Evolutionary conservation across 2,797 vertebrate genomes (phyloP).

Genomic region (Stomatorhinus walkeri): DNA sequence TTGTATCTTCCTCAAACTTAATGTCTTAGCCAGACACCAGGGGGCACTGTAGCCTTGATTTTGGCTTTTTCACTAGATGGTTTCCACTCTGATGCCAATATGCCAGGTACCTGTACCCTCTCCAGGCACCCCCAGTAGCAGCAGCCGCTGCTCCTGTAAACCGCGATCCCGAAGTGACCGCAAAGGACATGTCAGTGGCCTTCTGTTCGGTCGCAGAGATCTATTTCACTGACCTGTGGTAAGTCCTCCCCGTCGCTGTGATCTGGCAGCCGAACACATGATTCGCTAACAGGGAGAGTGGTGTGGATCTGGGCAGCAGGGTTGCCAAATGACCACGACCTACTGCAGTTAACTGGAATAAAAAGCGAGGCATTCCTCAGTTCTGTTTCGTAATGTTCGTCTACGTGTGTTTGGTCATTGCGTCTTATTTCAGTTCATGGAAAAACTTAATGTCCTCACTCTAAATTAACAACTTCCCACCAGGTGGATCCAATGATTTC

Average conservation of each 20-base stretch:
- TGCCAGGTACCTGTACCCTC: background rate
- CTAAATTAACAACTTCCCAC: background rate
- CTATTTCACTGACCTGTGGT: conserved; percentile 77
- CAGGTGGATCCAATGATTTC: background rate
- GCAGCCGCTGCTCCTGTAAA: conserved; percentile 41
- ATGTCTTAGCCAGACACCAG: conserved; percentile 16
- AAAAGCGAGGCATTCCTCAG: background rate
- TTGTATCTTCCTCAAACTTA: background rate
- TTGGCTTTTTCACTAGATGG: background rate
- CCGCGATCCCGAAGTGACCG: conserved; percentile 42
- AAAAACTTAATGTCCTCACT: background rate
- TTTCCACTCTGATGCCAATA: background rate
- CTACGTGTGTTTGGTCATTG: background rate
- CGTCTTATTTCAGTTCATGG: background rate
- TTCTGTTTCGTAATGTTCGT: background rate
- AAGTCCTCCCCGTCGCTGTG: conserved; percentile 22
- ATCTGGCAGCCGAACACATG: background rate
- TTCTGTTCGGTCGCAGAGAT: conserved; percentile 75
- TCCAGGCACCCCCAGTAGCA: conserved; percentile 41
- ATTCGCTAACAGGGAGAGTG: background rate
- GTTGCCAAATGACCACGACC: background rate
- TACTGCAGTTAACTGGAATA: background rate
- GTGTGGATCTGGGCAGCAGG: background rate
- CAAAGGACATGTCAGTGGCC: conserved; percentile 63
- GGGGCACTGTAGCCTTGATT: conserved; percentile 23